These are phyloP conservation scores for Bhutanitis thaidina DNA, from an alignment of 2,888 invertebrate species.

Conservation along the genomic window DNA sequence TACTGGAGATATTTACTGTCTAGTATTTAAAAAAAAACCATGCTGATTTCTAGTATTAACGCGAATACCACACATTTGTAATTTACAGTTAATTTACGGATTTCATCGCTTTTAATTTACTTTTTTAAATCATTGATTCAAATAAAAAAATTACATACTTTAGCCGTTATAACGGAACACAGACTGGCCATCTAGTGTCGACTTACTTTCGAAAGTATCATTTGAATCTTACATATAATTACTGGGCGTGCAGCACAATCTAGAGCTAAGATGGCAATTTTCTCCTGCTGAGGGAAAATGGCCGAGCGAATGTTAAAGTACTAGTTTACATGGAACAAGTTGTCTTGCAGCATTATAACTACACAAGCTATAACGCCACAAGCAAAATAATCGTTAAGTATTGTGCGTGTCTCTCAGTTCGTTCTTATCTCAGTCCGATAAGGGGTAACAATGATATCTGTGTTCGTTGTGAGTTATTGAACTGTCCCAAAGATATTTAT, in stretches of 20 bases:
- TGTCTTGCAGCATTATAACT: not conserved
- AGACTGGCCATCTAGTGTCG: not conserved
- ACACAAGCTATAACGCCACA: not conserved
- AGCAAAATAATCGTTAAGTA: not conserved
- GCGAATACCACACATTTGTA: too few species aligned
- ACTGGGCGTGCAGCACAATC: constrained; percentile 15
- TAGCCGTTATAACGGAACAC: too few species aligned
- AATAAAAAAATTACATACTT: too few species aligned
- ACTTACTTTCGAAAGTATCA: constrained; percentile 17
- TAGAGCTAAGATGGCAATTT: constrained; percentile 6
- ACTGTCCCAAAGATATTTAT: constrained; percentile 11
- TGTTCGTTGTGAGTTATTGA: constrained; percentile 14
- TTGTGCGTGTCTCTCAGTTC: not conserved
- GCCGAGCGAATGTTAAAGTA: not conserved
- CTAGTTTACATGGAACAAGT: constrained; percentile 1
- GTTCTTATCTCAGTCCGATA: constrained; percentile 13
- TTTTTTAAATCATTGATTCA: too few species aligned
- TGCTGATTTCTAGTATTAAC: too few species aligned
- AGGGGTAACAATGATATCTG: constrained; percentile 12
- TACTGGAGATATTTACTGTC: too few species aligned
- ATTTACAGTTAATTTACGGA: too few species aligned
- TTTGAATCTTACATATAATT: constrained; percentile 15
- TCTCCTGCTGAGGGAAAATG: constrained; percentile 15
- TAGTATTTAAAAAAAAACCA: too few species aligned
- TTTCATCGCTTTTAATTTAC: too few species aligned